These are phyloP conservation scores for Gallirallus australis DNA, from an alignment of 2,797 vertebrate genomes.

Conservation along the genomic window DNA sequence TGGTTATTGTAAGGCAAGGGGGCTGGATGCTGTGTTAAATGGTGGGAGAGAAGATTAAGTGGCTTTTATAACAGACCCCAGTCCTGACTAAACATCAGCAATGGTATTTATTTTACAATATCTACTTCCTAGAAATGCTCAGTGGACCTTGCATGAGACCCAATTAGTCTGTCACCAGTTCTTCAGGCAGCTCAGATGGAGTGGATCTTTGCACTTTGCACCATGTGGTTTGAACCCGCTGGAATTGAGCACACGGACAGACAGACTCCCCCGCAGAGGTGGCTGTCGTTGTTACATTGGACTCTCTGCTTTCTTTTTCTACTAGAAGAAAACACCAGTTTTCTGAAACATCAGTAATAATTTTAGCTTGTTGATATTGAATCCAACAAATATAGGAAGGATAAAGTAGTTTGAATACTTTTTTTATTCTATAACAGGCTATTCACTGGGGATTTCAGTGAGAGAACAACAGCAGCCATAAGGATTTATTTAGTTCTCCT, in stretches of 20 bases:
- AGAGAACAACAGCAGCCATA: background rate
- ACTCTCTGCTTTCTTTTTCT: background rate
- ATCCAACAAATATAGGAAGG: background rate
- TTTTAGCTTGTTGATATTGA: background rate
- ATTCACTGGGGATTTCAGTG: background rate
- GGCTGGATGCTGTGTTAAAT: background rate
- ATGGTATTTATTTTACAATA: constrained; percentile 6
- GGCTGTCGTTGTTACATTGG: accelerated
- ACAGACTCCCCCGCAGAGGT: background rate
- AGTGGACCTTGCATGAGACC: constrained; percentile 16
- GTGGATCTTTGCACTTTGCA: constrained; percentile 59
- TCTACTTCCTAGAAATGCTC: background rate
- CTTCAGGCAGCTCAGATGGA: background rate
- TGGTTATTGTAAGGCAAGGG: background rate
- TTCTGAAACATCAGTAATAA: background rate
- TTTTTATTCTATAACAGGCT: background rate
- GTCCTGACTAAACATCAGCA: background rate
- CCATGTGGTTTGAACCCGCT: background rate
- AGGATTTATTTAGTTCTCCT: constrained; percentile 27
- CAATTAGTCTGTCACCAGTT: background rate
- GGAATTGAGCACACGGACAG: background rate
- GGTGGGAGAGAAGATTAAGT: background rate
- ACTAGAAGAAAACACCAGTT: background rate
- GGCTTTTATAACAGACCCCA: background rate
- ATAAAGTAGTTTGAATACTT: background rate